Conservation (phyloP, 2,888 invertebrate species). For the Gortyna flavago region DNA sequence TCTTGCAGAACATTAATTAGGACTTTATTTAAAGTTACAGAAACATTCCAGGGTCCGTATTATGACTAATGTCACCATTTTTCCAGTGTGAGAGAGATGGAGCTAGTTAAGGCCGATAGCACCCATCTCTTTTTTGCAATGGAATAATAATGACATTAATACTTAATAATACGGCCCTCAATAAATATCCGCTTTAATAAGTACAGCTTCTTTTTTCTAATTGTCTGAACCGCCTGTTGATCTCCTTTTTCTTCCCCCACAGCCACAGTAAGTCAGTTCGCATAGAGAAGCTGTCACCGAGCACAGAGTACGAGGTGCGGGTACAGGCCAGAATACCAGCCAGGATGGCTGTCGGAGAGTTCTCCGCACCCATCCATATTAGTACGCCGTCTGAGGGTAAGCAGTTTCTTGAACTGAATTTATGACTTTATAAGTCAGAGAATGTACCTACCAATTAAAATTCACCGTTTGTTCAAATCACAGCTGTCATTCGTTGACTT, state of each 20-base stretch:
- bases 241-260: slow-evolving; percentile 35
- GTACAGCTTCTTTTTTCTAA: background rate
- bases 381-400: slow-evolving; percentile 92
- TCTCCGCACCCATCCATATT: slow-evolving; percentile 90
- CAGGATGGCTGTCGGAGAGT: slow-evolving; percentile 84
- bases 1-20: too few species aligned
- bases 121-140: too few species aligned
- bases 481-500: too few species aligned
- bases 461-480: too few species aligned
- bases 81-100: too few species aligned
- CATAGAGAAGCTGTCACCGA: slow-evolving; percentile 91
- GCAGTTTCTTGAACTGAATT: background rate
- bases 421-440: too few species aligned
- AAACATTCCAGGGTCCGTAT: background rate
- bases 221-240: background rate
- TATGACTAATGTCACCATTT: too few species aligned
- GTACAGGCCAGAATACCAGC: slow-evolving; percentile 90
- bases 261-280: slow-evolving; percentile 89
- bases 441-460: too few species aligned
- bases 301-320: slow-evolving; percentile 92
- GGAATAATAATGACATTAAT: too few species aligned
- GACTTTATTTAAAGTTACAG: background rate
- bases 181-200: background rate
- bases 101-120: too few species aligned
- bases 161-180: too few species aligned